phyloP scores from a whole-genome alignment of 2,113 vertebrate species.

The Takifugu flavidus region DNA sequence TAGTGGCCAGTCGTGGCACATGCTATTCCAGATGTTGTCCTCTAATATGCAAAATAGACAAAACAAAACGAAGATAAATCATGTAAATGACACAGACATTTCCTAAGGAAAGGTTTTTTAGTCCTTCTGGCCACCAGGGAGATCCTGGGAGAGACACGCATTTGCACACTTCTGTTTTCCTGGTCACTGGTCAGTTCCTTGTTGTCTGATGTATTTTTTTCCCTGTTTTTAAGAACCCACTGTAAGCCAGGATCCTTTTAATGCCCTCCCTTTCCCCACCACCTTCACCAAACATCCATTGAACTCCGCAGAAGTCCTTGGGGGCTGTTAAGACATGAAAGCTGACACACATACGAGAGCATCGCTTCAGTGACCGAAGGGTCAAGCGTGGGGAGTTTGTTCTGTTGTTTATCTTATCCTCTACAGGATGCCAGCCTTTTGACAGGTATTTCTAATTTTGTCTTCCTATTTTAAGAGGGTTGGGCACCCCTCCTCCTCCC shows the following conservation, averaged over 20 bases:
- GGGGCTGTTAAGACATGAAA: constrained; percentile 42
- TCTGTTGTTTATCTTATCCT: constrained; percentile 21
- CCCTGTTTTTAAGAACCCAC: background rate
- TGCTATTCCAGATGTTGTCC: too few relatives aligned
- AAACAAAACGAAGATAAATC: too few relatives aligned
- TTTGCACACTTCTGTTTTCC: too few relatives aligned
- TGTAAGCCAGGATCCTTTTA: background rate
- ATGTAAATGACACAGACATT: too few relatives aligned
- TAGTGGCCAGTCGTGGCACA: too few relatives aligned
- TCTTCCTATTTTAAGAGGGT: background rate
- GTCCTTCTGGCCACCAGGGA: too few relatives aligned
- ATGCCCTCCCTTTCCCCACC: background rate
- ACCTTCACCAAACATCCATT: background rate
- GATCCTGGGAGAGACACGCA: too few relatives aligned
- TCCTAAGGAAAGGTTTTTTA: too few relatives aligned
- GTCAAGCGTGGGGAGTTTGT: constrained; percentile 13
- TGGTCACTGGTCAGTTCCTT: too few relatives aligned
- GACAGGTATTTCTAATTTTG: too few relatives aligned
- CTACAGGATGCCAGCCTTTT: constrained; percentile 9
- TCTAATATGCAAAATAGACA: too few relatives aligned
- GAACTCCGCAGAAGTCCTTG: constrained; percentile 25
- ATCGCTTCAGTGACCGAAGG: constrained; percentile 35
- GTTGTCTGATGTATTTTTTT: too few relatives aligned
- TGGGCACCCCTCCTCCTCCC: background rate
- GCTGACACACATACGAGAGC: constrained; percentile 41